phyloP scores from a whole-genome alignment of 2,113 vertebrate species.

The Tricholaema leucomelas region DNA sequence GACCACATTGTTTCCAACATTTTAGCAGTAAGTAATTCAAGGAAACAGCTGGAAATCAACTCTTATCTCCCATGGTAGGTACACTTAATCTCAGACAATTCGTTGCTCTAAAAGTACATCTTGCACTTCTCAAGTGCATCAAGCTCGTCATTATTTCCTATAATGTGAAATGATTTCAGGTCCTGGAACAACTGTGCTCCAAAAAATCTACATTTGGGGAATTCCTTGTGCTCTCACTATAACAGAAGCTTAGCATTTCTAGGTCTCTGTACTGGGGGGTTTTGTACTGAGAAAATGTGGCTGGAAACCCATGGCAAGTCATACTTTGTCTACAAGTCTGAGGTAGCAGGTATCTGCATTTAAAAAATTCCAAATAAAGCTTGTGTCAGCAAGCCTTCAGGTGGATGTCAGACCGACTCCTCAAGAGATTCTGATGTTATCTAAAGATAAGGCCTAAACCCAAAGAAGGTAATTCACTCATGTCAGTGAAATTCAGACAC shows the following conservation, averaged over 20 bases:
- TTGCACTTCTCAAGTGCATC: not conserved
- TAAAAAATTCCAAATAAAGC: not conserved
- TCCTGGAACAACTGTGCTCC: not conserved
- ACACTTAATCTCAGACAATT: not conserved
- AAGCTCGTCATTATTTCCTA: not conserved
- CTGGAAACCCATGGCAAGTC: not conserved
- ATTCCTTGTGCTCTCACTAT: not conserved
- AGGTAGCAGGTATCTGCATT: not conserved
- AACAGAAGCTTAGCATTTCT: not conserved
- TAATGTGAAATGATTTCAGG: not conserved
- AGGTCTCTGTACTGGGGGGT: not conserved
- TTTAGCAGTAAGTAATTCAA: not conserved
- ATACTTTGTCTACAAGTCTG: not conserved
- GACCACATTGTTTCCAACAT: no score
- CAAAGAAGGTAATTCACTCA: not conserved
- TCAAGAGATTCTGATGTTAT: not conserved
- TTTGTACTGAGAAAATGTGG: not conserved
- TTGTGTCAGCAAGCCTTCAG: not conserved
- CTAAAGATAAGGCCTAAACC: not conserved
- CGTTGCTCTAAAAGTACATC: not conserved
- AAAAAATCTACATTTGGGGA: not conserved
- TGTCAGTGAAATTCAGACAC: not conserved
- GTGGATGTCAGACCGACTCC: not conserved
- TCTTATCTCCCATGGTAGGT: not conserved
- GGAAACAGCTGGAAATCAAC: not conserved